Evolutionary conservation across 2,113 vertebrate species (phyloP), one percentile per base, ranked within the genome.

Genomic region (Syngnathus typhle): DNA sequence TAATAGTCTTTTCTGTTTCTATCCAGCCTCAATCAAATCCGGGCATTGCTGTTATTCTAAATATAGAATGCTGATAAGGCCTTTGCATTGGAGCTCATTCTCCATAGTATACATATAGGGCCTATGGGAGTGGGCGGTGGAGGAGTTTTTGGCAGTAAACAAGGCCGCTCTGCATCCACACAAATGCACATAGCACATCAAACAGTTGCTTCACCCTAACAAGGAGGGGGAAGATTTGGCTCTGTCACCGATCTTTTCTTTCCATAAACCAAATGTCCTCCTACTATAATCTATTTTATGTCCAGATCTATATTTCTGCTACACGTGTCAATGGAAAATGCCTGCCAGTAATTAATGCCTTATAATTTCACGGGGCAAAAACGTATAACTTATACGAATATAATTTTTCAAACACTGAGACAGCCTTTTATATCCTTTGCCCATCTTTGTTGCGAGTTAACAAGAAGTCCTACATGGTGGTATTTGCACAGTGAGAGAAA

Each of bases 151-250:
- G 51, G 51, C 21, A 54, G 21, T 54, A 54, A 23, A 21, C n/a
- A 23, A 21, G 19, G 51, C n/a, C 9, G n/a, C 51, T 23, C n/a
- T 66, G 49, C 64, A 49, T 37, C 61, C 67, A 62, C 73, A 60
- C 49, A 5, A 72, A 59, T 47, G 23, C 64, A 43, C 68, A 21
- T 60, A 54, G 23, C 51, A 54, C 51, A 54, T 54, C 19, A 54
- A n/a, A 54, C n/a, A 23, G n/a, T 54, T 23, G 9, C 51, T 69
- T 80, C 49, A 8, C 71, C 69, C 51, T 49, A 49, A 27, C 69
- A 75, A 80, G 71, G 83, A 85, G 81, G 83, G 71, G 77, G 74
- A 60, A 74, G 54, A 77, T 73, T 72, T 81, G 70, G 70, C 61
- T 83, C 54, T 52, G 74, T 63, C 69, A 41, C 55, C 56, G 1